phyloP scores from a whole-genome alignment of 1,140 invertebrate species.

The Pogonomyrmex barbatus region DNA sequence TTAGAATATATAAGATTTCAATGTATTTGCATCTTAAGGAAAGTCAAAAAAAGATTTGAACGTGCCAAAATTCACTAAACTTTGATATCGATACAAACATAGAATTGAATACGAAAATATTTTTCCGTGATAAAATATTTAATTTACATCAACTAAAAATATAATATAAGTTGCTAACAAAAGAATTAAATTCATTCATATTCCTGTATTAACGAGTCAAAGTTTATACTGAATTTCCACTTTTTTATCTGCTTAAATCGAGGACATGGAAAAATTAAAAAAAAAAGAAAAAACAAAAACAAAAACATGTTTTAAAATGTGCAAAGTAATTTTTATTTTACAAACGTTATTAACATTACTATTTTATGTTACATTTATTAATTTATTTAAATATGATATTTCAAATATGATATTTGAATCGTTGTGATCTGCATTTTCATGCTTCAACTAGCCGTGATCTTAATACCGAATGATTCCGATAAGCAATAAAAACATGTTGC shows the following conservation, averaged over 20 bases:
- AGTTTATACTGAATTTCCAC: no score
- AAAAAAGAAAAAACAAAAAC: not conserved
- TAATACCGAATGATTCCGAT: not conserved
- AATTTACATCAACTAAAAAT: no score
- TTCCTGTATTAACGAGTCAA: no score
- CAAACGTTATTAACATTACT: not conserved
- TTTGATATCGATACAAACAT: no score
- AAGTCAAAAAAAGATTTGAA: no score
- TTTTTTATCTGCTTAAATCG: not conserved
- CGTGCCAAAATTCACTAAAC: no score
- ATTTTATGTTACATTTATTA: not conserved
- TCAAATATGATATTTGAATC: not conserved
- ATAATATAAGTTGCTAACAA: no score
- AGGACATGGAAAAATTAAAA: not conserved
- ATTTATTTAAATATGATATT: not conserved
- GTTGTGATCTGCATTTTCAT: not conserved
- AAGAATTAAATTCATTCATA: no score
- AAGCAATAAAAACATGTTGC: slow-evolving; percentile 24
- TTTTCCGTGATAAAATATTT: no score
- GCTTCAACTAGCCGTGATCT: not conserved
- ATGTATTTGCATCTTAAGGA: not conserved
- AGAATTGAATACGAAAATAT: no score
- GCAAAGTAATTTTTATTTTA: not conserved
- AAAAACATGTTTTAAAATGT: not conserved
- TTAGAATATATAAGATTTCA: not conserved